Percentiles rank a stretch among this genome's conserved stretches.
Evolutionary conservation across 1,140 invertebrate genomes (phyloP).

Genomic region (Ceratosolen solmsi): DNA sequence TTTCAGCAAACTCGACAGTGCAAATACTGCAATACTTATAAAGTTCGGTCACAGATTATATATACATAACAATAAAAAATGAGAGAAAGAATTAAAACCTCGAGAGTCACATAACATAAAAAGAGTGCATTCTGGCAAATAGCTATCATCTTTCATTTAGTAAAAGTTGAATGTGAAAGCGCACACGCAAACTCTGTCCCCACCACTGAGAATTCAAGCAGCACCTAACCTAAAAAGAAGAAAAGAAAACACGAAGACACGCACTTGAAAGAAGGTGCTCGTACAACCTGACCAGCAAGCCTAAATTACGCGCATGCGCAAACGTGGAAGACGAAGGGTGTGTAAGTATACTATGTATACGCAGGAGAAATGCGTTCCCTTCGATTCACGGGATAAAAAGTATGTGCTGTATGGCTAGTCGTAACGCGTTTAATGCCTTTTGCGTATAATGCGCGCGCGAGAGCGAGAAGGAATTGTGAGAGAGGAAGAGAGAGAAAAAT

Average conservation of each 20-base stretch:
- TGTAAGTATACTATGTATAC: constrained; percentile 42
- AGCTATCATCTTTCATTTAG: no score
- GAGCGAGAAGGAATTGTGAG: neutral
- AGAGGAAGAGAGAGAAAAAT: neutral
- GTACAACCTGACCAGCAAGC: no score
- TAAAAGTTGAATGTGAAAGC: no score
- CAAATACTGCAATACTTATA: neutral
- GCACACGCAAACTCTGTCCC: no score
- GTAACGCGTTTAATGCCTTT: constrained; percentile 56
- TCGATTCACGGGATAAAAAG: neutral
- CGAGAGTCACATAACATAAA: no score
- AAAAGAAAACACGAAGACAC: neutral
- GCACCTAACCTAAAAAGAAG: constrained; percentile 36
- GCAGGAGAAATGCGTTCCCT: neutral
- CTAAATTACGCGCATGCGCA: no score
- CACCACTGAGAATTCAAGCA: neutral
- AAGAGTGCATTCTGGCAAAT: no score
- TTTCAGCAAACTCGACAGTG: neutral
- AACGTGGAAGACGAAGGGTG: constrained; percentile 48
- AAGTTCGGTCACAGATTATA: neutral
- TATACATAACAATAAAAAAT: neutral
- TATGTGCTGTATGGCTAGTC: constrained; percentile 26
- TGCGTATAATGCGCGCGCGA: neutral
- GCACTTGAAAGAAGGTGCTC: no score
- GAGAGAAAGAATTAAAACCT: no score